Base-by-base conservation (phyloP, 2,113 vertebrate genomes). In the Mus spicilegus region DNA sequence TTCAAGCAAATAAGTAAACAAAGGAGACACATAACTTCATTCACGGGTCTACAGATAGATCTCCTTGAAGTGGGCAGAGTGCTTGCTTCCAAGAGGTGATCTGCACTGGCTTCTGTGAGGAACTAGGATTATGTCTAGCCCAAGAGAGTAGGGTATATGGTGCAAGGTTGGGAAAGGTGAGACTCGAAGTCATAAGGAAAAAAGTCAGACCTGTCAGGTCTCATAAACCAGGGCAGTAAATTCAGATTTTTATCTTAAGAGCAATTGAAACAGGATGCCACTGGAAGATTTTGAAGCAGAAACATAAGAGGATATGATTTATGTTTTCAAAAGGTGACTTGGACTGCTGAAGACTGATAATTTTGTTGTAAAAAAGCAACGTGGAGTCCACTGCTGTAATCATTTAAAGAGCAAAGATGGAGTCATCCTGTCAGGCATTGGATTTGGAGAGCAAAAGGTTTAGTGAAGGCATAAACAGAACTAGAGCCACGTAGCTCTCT, bases 281-380 rank as follows among this genome's bases (percentile, higher is more conserved):
- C 0, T 42, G 24, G 42, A 82, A 95, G 76, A 63, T 69, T 39
- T 46, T 75, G 61, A 77, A 75, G 10, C 46, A 92, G 17, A 49
- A 16, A 85, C 16, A 8, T 49, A 69, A 97, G 89, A 84, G 63
- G 30, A 65, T 30, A 19, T 76, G n/a, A 73, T 69, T 85, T 56
- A 88, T 63, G 8, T 13, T 82, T 93, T 94, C 63, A 94, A 63
- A 93, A 56, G 19, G 80, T 49, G 9, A 67, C 39, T 75, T 11
- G 19, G 16, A 54, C 2, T 61, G 22, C 54, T 24, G 24, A 28
- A 76, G 7, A 5, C 39, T 75, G 19, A 87, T 73, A 26, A 22
- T 42, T 5, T 14, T 13, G 26, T 67, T 12, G 10, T 0, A 42
- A 26, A 76, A 36, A 78, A 54, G 17, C 17, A 46, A 4, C 0